Percentiles rank a stretch among this genome's conserved stretches.
These are phyloP conservation scores for Eublepharis macularius DNA, from an alignment of 2,113 vertebrate species.

Conservation along the genomic window DNA sequence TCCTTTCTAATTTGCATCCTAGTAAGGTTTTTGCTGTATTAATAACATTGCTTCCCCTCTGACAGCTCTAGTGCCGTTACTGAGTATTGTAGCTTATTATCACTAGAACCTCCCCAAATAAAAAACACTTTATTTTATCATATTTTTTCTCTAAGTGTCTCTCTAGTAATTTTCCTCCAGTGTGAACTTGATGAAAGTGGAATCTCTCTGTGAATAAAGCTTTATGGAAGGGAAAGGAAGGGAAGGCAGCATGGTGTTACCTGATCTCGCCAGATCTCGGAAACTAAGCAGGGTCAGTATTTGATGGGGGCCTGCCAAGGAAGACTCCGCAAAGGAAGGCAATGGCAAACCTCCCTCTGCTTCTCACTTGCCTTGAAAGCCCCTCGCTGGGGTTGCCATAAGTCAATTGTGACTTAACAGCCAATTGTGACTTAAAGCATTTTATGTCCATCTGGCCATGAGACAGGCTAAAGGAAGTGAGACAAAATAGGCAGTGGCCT, in stretches of 20 bases:
- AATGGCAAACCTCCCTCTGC: no score
- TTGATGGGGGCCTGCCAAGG: no score
- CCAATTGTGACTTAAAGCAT: no score
- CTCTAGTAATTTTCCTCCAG: not conserved
- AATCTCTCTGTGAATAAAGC: not conserved
- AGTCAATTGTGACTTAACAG: no score
- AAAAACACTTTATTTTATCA: not conserved
- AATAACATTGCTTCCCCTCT: conserved; percentile 44
- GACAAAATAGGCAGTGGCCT: not conserved
- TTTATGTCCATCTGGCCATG: rapidly evolving
- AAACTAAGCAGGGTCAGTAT: no score
- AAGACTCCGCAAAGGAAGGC: no score
- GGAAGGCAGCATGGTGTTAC: no score
- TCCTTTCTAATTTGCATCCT: conserved; percentile 35
- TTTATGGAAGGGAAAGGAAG: no score
- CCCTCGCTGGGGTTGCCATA: no score
- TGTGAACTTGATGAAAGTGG: not conserved
- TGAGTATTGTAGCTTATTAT: conserved; percentile 41
- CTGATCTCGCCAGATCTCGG: no score
- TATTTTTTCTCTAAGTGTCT: conserved; percentile 33
- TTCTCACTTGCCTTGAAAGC: no score
- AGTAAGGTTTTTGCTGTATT: conserved; percentile 57
- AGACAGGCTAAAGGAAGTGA: not conserved
- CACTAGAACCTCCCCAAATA: conserved; percentile 7
- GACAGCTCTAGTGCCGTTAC: conserved; percentile 8